Conservation (phyloP, 2,113 vertebrate genomes). For the Grus americana region DNA sequence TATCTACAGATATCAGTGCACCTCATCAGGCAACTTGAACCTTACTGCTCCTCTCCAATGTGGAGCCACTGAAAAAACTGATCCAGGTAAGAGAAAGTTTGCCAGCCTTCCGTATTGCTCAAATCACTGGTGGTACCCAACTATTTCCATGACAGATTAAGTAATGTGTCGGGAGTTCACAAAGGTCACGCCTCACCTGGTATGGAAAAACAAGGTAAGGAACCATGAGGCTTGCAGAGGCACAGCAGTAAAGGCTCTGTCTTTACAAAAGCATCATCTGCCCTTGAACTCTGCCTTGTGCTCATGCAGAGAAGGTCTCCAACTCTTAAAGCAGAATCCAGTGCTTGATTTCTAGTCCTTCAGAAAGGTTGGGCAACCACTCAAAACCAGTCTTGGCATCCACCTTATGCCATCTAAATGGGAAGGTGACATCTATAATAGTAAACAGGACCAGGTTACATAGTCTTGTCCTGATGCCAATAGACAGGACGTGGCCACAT, state of each 20-base stretch:
- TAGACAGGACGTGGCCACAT: not conserved
- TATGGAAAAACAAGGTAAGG: not conserved
- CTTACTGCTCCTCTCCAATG: not conserved
- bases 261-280: not conserved
- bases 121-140: not conserved
- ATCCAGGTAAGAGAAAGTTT: not conserved
- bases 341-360: not conserved
- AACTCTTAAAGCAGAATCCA: not conserved
- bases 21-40: not conserved
- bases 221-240: not conserved
- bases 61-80: not conserved
- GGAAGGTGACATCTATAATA: not conserved
- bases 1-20: not conserved
- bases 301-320: not conserved
- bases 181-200: not conserved
- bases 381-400: not conserved
- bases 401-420: not conserved
- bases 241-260: not conserved
- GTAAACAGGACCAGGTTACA: not conserved
- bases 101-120: not conserved
- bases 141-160: not conserved
- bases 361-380: not conserved
- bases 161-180: not conserved
- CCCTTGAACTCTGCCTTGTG: not conserved
- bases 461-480: not conserved